These are phyloP conservation scores for Echeneis naucrates DNA, from an alignment of 2,797 vertebrate species.

Conservation along the genomic window DNA sequence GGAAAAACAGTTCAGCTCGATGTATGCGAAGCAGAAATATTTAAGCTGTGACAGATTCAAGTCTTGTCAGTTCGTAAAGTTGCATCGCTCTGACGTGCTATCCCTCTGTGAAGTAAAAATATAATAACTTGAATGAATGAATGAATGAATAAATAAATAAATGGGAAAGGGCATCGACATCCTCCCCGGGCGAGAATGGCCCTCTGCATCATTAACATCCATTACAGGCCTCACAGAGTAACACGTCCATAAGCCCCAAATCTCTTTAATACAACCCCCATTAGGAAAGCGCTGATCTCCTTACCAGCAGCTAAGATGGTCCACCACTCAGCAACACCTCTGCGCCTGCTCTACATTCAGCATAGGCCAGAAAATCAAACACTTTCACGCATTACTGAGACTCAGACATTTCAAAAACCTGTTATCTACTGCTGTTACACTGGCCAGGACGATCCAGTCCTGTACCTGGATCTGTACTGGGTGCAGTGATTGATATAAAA, in stretches of 20 bases:
- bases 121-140: background rate
- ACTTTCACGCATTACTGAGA: constrained; percentile 9
- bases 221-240: constrained; percentile 71
- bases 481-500: background rate
- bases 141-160: too few relatives aligned
- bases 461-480: background rate
- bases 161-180: constrained; percentile 5
- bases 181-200: constrained; percentile 58
- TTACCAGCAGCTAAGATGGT: constrained; percentile 68
- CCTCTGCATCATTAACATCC: constrained; percentile 69
- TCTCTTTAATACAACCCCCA: constrained; percentile 82
- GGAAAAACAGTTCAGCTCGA: too few relatives aligned
- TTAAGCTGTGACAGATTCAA: background rate
- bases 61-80: background rate
- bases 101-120: background rate
- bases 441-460: background rate
- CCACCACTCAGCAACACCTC: constrained; percentile 49
- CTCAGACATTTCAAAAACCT: background rate
- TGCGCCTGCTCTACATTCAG: constrained; percentile 47
- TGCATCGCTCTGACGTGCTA: background rate
- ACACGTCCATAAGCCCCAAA: constrained; percentile 79
- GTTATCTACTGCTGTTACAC: constrained; percentile 2
- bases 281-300: constrained; percentile 84
- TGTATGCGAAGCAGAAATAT: too few relatives aligned
- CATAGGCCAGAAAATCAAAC: constrained; percentile 7